phyloP scores from a whole-genome alignment of 1,140 invertebrate genomes.

The Tachypleus tridentatus region DNA sequence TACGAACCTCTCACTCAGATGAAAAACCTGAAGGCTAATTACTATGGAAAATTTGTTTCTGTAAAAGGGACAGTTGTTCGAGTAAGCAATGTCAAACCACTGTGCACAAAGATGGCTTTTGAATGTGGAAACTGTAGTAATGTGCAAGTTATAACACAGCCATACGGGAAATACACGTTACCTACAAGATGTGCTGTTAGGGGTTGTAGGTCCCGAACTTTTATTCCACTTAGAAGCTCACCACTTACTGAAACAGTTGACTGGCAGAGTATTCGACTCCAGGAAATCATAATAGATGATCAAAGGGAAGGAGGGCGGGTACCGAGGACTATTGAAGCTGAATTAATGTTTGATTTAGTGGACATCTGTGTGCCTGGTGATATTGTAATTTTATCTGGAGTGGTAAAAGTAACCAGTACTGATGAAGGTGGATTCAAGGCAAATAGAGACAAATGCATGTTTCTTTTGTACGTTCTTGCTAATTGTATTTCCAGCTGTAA shows the following conservation, averaged over 20 bases:
- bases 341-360: constrained; percentile 74
- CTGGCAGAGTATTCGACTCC: constrained; percentile 66
- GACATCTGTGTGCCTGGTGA: constrained; percentile 76
- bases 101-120: constrained; percentile 67
- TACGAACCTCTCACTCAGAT: constrained; percentile 51
- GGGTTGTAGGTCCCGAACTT: constrained; percentile 47
- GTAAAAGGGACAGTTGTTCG: constrained; percentile 75
- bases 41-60: constrained; percentile 67
- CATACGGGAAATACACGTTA: constrained; percentile 45
- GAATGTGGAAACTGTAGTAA: constrained; percentile 52
- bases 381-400: constrained; percentile 71
- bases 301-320: constrained; percentile 58
- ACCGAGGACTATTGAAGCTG: constrained; percentile 74
- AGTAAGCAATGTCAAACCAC: constrained; percentile 58
- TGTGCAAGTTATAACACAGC: constrained; percentile 46
- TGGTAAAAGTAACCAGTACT: constrained; percentile 53
- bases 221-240: constrained; percentile 53
- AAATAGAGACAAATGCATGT: constrained; percentile 45
- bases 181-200: constrained; percentile 39
- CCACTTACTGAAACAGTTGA: constrained; percentile 56
- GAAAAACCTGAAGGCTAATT: constrained; percentile 61
- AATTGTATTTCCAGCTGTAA: constrained; percentile 47
- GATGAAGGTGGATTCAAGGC: constrained; percentile 25
- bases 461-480: constrained; percentile 63
- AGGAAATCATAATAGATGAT: constrained; percentile 53